phyloP scores from a whole-genome alignment of 2,797 vertebrate genomes.

The Sebastes minor region DNA sequence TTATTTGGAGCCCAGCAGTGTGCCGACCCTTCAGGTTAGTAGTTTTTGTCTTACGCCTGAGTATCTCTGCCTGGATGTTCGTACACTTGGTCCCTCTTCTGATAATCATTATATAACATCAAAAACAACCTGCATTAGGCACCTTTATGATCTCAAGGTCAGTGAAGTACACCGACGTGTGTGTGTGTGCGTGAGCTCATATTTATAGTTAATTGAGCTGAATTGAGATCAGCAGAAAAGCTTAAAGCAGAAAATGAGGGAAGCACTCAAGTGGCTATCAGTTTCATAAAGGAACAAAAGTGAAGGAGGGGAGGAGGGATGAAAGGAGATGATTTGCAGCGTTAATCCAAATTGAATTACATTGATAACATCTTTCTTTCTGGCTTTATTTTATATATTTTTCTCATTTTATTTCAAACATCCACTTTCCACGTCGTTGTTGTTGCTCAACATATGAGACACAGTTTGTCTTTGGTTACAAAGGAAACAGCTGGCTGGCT shows the following conservation, averaged over 20 bases:
- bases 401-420: conserved; percentile 48
- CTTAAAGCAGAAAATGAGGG: conserved; percentile 55
- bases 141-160: not conserved
- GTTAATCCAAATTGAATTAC: conserved; percentile 76
- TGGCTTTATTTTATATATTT: conserved; percentile 47
- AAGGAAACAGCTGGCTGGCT: not conserved
- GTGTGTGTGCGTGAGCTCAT: not conserved
- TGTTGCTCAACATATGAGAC: not conserved
- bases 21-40: not conserved
- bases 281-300: conserved; percentile 62
- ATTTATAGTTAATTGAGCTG: conserved; percentile 53
- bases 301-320: conserved; percentile 47
- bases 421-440: conserved; percentile 11
- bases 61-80: not conserved
- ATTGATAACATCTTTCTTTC: conserved; percentile 63
- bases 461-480: conserved; percentile 21
- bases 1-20: not conserved
- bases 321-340: conserved; percentile 64
- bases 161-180: not conserved
- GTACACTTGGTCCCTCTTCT: not conserved
- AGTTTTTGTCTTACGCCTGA: too few species aligned
- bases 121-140: not conserved
- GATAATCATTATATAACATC: not conserved
- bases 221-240: conserved; percentile 37
- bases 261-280: conserved; percentile 65